Evolutionary conservation across 2,888 invertebrate species (phyloP).

Genomic region (Drosophila prostipennis): DNA sequence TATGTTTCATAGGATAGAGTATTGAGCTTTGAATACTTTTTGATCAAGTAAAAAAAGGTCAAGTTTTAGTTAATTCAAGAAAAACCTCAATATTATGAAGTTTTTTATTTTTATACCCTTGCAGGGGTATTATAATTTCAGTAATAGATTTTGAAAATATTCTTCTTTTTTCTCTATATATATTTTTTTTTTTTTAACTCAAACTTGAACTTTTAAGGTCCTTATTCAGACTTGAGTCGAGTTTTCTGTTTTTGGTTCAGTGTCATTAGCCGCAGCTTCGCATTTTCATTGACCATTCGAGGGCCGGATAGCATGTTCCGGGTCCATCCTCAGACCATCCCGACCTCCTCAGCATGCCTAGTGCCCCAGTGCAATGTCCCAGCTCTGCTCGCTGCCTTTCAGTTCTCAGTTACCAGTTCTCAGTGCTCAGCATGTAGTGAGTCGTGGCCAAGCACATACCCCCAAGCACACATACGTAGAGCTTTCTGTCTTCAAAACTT

Average conservation of each 20-base stretch:
- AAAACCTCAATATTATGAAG: too few species aligned
- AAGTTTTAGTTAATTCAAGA: too few species aligned
- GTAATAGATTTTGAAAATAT: too few species aligned
- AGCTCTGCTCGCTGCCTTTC: constrained; percentile 27
- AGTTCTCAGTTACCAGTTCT: not conserved
- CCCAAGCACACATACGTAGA: constrained; percentile 10
- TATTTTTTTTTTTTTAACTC: not conserved
- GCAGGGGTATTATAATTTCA: too few species aligned
- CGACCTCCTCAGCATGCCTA: constrained; percentile 7
- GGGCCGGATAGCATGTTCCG: constrained; percentile 19
- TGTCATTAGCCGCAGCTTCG: constrained; percentile 14
- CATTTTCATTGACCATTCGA: constrained; percentile 10
- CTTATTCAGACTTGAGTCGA: not conserved
- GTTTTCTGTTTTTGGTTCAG: constrained; percentile 10
- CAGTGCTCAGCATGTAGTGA: constrained; percentile 32
- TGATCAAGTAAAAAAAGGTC: too few species aligned
- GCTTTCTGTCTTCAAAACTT: constrained; percentile 31
- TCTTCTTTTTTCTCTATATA: too few species aligned
- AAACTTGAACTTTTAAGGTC: not conserved
- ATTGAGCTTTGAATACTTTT: too few species aligned
- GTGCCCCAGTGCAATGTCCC: constrained; percentile 7
- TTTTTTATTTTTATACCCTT: too few species aligned
- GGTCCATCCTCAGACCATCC: not conserved
- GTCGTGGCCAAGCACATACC: constrained; percentile 1
- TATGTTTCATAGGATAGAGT: too few species aligned